Evolutionary conservation across 2,797 vertebrate genomes (phyloP), one percentile per base, ranked within the genome.

Genomic region (Acipenser oxyrinchus): DNA sequence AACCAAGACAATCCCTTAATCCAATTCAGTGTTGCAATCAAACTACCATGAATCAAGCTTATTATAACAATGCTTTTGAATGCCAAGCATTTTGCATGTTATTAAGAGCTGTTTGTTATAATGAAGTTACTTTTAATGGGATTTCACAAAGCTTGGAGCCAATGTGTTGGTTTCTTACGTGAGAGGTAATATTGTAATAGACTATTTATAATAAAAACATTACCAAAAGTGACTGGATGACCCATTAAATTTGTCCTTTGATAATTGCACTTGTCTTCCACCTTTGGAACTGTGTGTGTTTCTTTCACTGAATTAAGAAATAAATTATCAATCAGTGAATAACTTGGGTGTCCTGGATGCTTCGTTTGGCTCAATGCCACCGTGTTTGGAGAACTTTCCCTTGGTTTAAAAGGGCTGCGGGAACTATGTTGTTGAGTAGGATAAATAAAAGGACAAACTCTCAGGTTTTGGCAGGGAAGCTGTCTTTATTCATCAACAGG

Each of bases 51-150:
- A 84, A 84, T 83, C 83, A 81, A 78, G 73, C 74, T 79, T 82
- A 78, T 83, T 83, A 86, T 79, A 79, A 78, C 75, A 71, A 49
- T 72, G 69, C 72, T 78, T 73, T 64, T 65, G 68, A 66, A 70
- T 11, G 72, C 73, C 8, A 71, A 73, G 75, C 70, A 65, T 75
- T 78, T 66, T 79, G 80, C 83, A 82, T 84, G 74, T 81, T 80
- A 84, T 88, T 87, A 84, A 66, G 64, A 73, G 60, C 67, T 70
- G 71, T 68, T 77, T 37, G 69, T 62, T 63, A 51, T 79, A 79
- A 86, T 81, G 83, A 84, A 84, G 83, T 79, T 78, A 77, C 76
- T 69, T 83, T 82, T 86, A 88, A 88, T 86, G 80, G 84, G 84
- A 87, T 88, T 87, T 79, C 71, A 70, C 81, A 83, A 81, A 84